Evolutionary conservation across 1,140 invertebrate species (phyloP).

Genomic region (Goniozus legneri): DNA sequence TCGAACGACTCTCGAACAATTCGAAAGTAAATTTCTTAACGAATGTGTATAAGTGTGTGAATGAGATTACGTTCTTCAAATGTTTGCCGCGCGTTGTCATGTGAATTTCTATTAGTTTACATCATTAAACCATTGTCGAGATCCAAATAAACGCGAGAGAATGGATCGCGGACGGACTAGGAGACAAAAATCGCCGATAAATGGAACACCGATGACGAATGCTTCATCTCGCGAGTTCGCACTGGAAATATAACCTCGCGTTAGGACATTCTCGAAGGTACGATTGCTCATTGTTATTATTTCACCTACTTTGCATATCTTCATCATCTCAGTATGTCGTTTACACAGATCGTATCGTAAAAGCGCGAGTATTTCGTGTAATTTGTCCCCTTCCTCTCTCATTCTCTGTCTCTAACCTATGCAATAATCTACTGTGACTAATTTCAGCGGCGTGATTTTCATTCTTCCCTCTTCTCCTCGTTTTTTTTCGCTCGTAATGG

Average conservation of each 20-base stretch:
- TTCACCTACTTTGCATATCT: slow-evolving; percentile 22
- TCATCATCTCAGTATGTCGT: slow-evolving; percentile 2
- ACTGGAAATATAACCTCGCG: no score
- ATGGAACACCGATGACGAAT: no score
- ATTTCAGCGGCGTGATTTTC: slow-evolving; percentile 37
- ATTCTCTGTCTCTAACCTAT: neutral
- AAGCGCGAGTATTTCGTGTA: slow-evolving; percentile 12
- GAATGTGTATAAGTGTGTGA: slow-evolving; percentile 3
- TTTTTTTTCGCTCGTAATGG: no score
- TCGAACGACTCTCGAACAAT: no score
- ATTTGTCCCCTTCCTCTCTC: slow-evolving; percentile 13
- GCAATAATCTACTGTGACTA: slow-evolving; percentile 32
- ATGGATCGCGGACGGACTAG: slow-evolving; percentile 9
- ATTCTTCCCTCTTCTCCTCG: no score
- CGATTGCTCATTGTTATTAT: slow-evolving; percentile 12
- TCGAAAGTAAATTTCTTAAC: slow-evolving; percentile 14
- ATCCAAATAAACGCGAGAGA: neutral
- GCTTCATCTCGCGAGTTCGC: no score
- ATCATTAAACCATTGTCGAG: neutral
- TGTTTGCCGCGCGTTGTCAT: slow-evolving; percentile 1
- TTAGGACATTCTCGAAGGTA: no score
- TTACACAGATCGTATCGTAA: slow-evolving; percentile 18
- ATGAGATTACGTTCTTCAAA: slow-evolving; percentile 8
- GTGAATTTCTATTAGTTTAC: neutral
- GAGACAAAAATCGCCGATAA: slow-evolving; percentile 5